Evolutionary conservation across 2,797 vertebrate species (phyloP).

Genomic region (Macropus fuliginosus): DNA sequence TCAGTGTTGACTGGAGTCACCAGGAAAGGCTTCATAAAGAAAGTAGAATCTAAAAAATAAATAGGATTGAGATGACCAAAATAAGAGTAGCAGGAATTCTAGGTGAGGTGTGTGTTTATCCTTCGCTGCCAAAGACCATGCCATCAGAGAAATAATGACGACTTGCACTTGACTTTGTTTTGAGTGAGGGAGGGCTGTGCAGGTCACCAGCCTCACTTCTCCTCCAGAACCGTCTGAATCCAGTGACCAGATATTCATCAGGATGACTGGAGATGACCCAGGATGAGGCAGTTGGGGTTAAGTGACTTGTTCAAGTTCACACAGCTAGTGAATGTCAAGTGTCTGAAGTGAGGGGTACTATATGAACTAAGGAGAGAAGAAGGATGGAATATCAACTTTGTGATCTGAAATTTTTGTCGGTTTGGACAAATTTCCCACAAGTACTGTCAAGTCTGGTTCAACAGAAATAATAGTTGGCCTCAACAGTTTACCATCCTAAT

Average conservation of each 20-base stretch:
- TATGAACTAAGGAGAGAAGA: background rate
- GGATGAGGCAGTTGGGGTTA: too few relatives aligned
- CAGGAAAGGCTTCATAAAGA: background rate
- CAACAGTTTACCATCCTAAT: background rate
- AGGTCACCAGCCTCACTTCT: too few relatives aligned
- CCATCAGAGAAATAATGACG: too few relatives aligned
- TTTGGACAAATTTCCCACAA: conserved; percentile 8
- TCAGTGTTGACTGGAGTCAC: background rate
- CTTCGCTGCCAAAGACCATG: too few relatives aligned
- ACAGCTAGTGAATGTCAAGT: too few relatives aligned
- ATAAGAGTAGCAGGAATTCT: background rate
- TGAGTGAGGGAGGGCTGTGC: too few relatives aligned
- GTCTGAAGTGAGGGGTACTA: background rate
- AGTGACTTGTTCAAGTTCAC: too few relatives aligned
- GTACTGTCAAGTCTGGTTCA: background rate
- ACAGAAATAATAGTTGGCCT: background rate
- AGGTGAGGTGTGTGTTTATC: background rate
- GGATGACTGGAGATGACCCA: too few relatives aligned
- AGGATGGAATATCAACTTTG: background rate
- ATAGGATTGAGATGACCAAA: background rate
- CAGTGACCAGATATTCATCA: too few relatives aligned
- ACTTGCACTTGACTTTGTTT: too few relatives aligned
- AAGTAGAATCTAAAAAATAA: background rate
- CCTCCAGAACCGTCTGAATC: too few relatives aligned
- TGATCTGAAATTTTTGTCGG: background rate